These are phyloP conservation scores for Peromyscus maniculatus DNA, from an alignment of 2,113 vertebrate species.

Conservation along the genomic window DNA sequence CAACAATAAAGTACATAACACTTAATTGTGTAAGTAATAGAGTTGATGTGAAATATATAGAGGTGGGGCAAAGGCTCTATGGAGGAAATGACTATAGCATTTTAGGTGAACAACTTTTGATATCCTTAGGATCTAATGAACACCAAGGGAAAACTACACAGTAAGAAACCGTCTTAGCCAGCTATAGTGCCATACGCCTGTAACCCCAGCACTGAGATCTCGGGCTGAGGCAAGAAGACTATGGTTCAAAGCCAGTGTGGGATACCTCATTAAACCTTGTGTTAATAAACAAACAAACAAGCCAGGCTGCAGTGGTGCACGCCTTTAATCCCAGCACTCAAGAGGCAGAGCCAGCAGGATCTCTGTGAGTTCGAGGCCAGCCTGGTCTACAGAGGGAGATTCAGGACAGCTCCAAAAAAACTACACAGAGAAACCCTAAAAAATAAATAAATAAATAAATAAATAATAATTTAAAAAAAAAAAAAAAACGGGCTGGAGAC, in stretches of 20 bases:
- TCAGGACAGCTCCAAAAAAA: no score
- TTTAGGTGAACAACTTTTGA: neutral
- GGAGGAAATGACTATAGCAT: neutral
- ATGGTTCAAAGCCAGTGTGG: neutral
- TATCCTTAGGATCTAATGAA: neutral
- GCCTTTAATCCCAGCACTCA: no score
- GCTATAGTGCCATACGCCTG: no score
- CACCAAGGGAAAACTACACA: neutral
- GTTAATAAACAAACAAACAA: neutral
- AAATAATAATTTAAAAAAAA: no score
- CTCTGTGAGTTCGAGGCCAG: no score
- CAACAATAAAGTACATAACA: neutral
- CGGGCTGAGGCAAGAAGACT: neutral
- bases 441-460: neutral
- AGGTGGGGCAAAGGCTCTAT: neutral
- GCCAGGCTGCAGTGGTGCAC: no score
- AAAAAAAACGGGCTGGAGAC: no score
- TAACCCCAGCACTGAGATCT: neutral
- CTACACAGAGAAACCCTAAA: no score
- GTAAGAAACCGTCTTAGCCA: neutral
- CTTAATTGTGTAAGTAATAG: neutral
- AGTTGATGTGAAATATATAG: neutral
- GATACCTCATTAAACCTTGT: neutral
- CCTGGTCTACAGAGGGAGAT: no score
- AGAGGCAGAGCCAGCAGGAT: no score